Evolutionary conservation across 1,140 invertebrate genomes (phyloP), one percentile per base, ranked within the genome.

Genomic region (Drosophila bocki): DNA sequence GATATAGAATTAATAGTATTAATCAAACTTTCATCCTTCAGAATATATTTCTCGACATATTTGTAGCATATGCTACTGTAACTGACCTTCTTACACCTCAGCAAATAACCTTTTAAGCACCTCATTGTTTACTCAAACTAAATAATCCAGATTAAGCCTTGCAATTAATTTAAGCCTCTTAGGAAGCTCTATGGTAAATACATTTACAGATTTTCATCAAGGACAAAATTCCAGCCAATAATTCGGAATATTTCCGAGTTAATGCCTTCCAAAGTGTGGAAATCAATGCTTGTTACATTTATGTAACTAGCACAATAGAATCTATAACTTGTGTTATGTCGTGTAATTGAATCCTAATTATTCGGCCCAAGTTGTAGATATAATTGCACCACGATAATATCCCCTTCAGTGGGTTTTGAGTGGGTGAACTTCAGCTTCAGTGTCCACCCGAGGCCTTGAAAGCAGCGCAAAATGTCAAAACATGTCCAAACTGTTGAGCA

Each of bases 291-390:
- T 37, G 15, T n/a, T 51, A 15, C 39, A 54, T 22, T 33, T 6
- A 50, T 22, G 22, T 29, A 29, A 11, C 48, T 12, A 51, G 11
- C 45, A 22, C 45, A 47, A 26, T 47, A 13, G 45, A 12, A 15
- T 47, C 19, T 26, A 26, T 47, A 17, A 17, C 48, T 12, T 42
- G 19, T 59, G 22, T 42, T 35, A 44, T 47, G 29, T 29, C 42
- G n/a, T 79, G 19, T 79, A 65, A 75, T 83, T 79, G 13, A 75
- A 61, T 13, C 37, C 48, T 59, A 79, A 75, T 82, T 61, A 79
- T 48, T 39, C 37, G 22, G 35, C 15, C 19, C 3, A 37, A 56
- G 17, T n/a, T 44, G 33, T 63, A 47, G 47, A 47, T 53, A 47
- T 39, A 48, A 59, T 72, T 42, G 29, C 51, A 48, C 6, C 51